Conservation (phyloP, 2,888 invertebrate genomes). For the Cheilosia variabilis region DNA sequence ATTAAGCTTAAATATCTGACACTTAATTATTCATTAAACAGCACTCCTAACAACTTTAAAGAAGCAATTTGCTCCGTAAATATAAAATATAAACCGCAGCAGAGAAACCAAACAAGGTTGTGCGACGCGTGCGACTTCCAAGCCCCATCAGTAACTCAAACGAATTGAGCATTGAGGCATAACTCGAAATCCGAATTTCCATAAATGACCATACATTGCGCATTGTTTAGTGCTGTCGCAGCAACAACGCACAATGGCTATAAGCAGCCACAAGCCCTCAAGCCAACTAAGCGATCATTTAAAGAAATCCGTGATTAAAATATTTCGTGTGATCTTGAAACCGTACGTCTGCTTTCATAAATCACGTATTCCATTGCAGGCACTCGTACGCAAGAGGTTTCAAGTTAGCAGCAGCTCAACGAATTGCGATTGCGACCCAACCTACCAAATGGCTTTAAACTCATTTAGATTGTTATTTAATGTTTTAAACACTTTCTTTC, state of each 20-base stretch:
- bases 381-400: neutral
- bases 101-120: slow-evolving; percentile 3
- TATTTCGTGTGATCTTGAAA: slow-evolving; percentile 71
- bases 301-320: slow-evolving; percentile 59
- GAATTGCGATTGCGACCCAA: neutral
- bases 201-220: slow-evolving; percentile 35
- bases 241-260: slow-evolving; percentile 2
- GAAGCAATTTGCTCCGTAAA: slow-evolving; percentile 20
- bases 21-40: slow-evolving; percentile 36
- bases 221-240: slow-evolving; percentile 19
- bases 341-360: slow-evolving; percentile 46
- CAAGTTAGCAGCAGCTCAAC: slow-evolving; percentile 36
- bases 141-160: slow-evolving; percentile 22
- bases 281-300: slow-evolving; percentile 31
- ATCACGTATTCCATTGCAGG: slow-evolving; percentile 52
- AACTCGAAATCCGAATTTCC: slow-evolving; percentile 24
- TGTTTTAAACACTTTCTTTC: slow-evolving; percentile 53
- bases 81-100: neutral
- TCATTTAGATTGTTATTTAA: slow-evolving; percentile 39
- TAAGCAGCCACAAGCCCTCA: slow-evolving; percentile 19
- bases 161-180: slow-evolving; percentile 20
- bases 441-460: slow-evolving; percentile 27
- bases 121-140: slow-evolving; percentile 10
- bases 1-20: slow-evolving; percentile 4
- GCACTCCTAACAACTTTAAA: slow-evolving; percentile 13